Percentiles rank a stretch among this genome's conserved stretches.
phyloP scores from a whole-genome alignment of 1,140 invertebrate species.

The Drosophila leontia region DNA sequence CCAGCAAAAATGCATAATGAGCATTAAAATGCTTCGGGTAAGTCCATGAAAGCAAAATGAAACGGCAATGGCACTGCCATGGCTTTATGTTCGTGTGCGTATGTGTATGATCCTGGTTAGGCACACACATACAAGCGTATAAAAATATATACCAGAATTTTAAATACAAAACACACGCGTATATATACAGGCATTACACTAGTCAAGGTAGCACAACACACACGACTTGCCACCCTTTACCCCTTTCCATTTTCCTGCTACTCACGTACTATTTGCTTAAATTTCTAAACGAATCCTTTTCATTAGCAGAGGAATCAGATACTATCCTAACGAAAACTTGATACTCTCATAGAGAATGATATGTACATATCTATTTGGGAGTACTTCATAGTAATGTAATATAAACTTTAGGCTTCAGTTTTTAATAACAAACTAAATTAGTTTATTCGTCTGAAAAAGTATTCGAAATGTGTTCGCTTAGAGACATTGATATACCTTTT shows the following conservation, averaged over 20 bases:
- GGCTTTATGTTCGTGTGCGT: slow-evolving; percentile 27
- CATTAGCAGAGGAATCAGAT: slow-evolving; percentile 63
- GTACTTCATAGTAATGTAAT: background rate
- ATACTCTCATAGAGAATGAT: slow-evolving; percentile 6
- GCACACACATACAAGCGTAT: background rate
- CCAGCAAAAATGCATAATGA: slow-evolving; percentile 82
- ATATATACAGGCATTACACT: slow-evolving; percentile 66
- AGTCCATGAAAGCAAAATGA: slow-evolving; percentile 55
- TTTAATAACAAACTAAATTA: background rate
- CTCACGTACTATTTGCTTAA: slow-evolving; percentile 83
- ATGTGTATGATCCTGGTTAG: slow-evolving; percentile 22
- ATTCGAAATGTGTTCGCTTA: background rate
- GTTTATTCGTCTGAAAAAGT: background rate
- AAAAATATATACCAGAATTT: slow-evolving; percentile 62
- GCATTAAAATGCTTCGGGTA: slow-evolving; percentile 76
- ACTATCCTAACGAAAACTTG: background rate
- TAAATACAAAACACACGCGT: slow-evolving; percentile 59
- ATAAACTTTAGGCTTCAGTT: too few relatives aligned
- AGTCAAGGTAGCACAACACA: slow-evolving; percentile 50
- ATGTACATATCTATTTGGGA: background rate
- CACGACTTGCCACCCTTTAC: slow-evolving; percentile 18
- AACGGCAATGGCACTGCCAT: slow-evolving; percentile 75
- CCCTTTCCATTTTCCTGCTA: slow-evolving; percentile 60
- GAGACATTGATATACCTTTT: background rate
- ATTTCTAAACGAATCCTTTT: slow-evolving; percentile 82